phyloP scores from a whole-genome alignment of 2,113 vertebrate genomes.

The Lanius ludovicianus region DNA sequence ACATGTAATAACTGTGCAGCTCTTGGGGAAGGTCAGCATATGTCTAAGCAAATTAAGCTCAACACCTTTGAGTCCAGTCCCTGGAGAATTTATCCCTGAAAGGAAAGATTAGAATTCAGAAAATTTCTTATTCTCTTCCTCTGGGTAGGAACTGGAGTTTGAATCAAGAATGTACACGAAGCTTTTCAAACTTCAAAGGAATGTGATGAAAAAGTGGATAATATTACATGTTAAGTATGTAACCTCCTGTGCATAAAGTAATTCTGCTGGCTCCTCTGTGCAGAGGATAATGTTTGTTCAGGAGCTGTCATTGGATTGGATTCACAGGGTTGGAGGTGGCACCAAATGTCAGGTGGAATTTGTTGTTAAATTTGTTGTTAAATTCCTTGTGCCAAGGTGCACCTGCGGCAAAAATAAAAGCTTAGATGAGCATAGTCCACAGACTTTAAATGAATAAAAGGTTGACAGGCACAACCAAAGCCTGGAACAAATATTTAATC shows the following conservation, averaged over 20 bases:
- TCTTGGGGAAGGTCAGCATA: not conserved
- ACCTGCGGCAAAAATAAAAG: not conserved
- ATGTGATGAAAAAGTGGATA: not conserved
- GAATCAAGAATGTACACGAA: not conserved
- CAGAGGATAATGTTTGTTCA: not conserved
- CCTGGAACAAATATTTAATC: not conserved
- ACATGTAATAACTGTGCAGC: too few relatives aligned
- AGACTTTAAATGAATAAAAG: not conserved
- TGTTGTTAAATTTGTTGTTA: not conserved
- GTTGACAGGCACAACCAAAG: not conserved
- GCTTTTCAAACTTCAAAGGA: not conserved
- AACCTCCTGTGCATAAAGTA: not conserved
- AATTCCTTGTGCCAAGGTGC: not conserved
- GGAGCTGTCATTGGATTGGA: not conserved
- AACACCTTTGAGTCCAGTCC: not conserved
- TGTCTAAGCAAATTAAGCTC: not conserved
- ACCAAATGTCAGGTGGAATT: not conserved
- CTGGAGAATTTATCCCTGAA: not conserved
- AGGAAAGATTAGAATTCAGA: not conserved
- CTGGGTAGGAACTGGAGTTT: not conserved
- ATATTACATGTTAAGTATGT: not conserved
- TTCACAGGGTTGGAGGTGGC: not conserved
- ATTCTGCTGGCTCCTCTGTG: not conserved
- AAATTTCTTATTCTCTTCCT: not conserved
- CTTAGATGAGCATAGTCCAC: not conserved